Conservation (phyloP, 1,140 invertebrate species). For the Paracyclopina nana region DNA sequence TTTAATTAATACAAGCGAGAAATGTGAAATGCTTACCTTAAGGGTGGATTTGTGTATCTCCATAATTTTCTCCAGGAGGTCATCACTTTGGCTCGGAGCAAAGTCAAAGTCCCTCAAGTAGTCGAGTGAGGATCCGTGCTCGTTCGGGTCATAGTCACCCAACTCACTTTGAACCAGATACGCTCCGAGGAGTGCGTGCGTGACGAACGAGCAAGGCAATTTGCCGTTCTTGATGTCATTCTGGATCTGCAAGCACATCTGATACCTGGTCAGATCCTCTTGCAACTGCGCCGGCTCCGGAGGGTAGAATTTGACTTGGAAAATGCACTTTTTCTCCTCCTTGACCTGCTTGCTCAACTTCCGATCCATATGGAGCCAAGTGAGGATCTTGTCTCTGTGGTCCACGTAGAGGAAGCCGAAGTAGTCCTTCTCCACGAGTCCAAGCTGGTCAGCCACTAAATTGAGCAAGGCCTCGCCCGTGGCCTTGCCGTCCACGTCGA, state of each 20-base stretch:
- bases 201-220: slow-evolving; percentile 87
- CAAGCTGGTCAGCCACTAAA: slow-evolving; percentile 66
- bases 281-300: slow-evolving; percentile 89
- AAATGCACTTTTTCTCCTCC: slow-evolving; percentile 82
- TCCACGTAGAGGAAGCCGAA: slow-evolving; percentile 75
- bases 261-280: slow-evolving; percentile 90
- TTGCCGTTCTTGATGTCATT: slow-evolving; percentile 28
- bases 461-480: slow-evolving; percentile 67
- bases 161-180: slow-evolving; percentile 94
- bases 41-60: slow-evolving; percentile 54
- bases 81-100: slow-evolving; percentile 67
- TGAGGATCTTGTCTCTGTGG: slow-evolving; percentile 42
- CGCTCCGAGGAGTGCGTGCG: slow-evolving; percentile 83
- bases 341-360: slow-evolving; percentile 68
- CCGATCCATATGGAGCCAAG: slow-evolving; percentile 71
- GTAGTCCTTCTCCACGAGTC: slow-evolving; percentile 82
- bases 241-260: slow-evolving; percentile 66
- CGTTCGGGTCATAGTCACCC: slow-evolving; percentile 74
- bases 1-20: too few relatives aligned
- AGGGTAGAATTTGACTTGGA: slow-evolving; percentile 98
- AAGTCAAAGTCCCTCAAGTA: slow-evolving; percentile 82
- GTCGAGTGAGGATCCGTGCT: slow-evolving; percentile 41
- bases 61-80: slow-evolving; percentile 83
- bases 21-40: too few relatives aligned
- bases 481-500: slow-evolving; percentile 36